Base-by-base conservation (phyloP, 2,888 invertebrate genomes). In the Hyppa rectilinea region DNA sequence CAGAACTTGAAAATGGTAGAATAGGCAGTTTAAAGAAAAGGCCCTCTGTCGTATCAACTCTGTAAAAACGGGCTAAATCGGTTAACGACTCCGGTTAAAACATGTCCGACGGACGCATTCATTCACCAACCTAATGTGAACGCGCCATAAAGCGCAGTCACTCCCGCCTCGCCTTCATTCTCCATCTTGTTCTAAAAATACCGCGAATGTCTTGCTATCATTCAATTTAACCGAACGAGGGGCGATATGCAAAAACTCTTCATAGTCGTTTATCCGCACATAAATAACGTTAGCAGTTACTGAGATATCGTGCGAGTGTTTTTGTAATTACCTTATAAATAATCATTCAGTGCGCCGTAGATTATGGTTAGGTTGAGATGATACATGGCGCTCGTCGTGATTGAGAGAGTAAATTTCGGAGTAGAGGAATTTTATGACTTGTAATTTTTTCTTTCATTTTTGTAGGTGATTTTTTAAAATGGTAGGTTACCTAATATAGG, bases 241-340 rank as follows among this genome's bases (percentile, higher is more conserved):
- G 92, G 90, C 83, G 94, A 94, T 95, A 95, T 94, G 95, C 94
- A 95, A 95, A 95, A 95, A 95, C 81, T 62, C 92, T 90, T 92
- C 91, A 86, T 89, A 89, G 88, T 85, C 92, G 92, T 94, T 94
- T 94, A 95, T 94, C 95, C 95, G 89, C 90, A 83, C 93, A 94
- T 95, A 95, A 95, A 95, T 95, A 94, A 95, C 94, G 93, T 94
- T 93, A 94, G 89, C 85, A 52, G 62, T 86, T 83, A 85, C 90
- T 85, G 89, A 92, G 95, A 93, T 94, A 92, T 90, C 93, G 92
- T 91, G 93, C 88, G 94, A 93, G 94, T 93, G 94, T 94, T 93
- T 93, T 94, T 93, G 95, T 95, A 96, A 96, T 96, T 95, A 96
- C 95, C 93, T 91, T 96, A 96, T 96, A 96, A 95, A 96, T 96